Conservation (phyloP, 1,140 invertebrate species). For the Sarcophaga peregrina region DNA sequence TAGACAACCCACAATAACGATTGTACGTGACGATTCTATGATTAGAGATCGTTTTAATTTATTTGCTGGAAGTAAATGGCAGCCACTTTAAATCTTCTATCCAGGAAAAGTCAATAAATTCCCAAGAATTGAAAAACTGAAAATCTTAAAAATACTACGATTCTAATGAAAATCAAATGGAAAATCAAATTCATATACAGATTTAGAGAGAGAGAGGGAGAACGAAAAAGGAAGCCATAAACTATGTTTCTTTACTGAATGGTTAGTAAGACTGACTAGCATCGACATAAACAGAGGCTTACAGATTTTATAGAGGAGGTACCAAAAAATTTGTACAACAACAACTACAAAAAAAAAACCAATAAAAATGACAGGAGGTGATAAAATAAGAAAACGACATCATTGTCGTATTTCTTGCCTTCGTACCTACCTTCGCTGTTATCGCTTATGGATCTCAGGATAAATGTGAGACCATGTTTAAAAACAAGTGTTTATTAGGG, state of each 20-base stretch:
- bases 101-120: background rate
- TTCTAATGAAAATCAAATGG: background rate
- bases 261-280: background rate
- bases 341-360: background rate
- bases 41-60: background rate
- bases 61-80: background rate
- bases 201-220: background rate
- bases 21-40: background rate
- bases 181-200: background rate
- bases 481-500: background rate
- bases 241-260: background rate
- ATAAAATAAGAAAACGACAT: conserved; percentile 25
- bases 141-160: background rate
- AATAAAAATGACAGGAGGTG: conserved; percentile 17
- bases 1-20: background rate
- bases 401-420: background rate
- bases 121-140: background rate
- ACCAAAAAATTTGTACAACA: too few relatives aligned
- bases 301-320: background rate
- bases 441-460: background rate
- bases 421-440: background rate
- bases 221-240: background rate
- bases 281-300: background rate
- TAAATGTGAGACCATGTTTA: background rate
- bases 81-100: background rate